These are phyloP conservation scores for Malaclemys terrapin DNA, from an alignment of 2,113 vertebrate genomes.

Conservation along the genomic window DNA sequence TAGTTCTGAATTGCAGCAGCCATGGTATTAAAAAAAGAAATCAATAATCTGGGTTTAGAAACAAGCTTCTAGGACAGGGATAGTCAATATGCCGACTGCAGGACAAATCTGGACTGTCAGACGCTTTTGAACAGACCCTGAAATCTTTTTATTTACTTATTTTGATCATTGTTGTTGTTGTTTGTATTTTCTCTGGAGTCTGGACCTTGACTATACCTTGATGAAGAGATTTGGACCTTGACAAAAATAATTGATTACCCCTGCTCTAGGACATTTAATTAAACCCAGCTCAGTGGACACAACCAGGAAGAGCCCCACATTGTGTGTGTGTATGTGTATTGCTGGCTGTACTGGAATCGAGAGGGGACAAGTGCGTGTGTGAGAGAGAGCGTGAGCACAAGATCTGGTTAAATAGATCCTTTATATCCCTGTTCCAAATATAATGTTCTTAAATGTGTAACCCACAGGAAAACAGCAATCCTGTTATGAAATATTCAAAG, in stretches of 20 bases:
- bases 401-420: slow-evolving; percentile 54
- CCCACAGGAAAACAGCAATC: slow-evolving; percentile 6
- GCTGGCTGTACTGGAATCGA: not conserved
- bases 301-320: slow-evolving; percentile 15
- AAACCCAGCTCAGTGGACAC: slow-evolving; percentile 14
- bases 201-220: too few relatives aligned
- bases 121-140: too few relatives aligned
- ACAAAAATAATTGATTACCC: too few relatives aligned
- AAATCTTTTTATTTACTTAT: too few relatives aligned
- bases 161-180: too few relatives aligned
- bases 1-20: not conserved
- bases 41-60: slow-evolving; percentile 19
- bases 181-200: too few relatives aligned
- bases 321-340: not conserved
- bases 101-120: too few relatives aligned
- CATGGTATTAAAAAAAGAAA: not conserved
- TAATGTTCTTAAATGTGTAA: slow-evolving; percentile 31
- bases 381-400: not conserved
- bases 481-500: not conserved
- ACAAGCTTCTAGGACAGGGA: not conserved
- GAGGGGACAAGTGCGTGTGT: rapidly evolving
- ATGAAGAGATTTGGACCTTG: too few relatives aligned
- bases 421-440: slow-evolving; percentile 7
- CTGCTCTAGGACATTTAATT: slow-evolving; percentile 18
- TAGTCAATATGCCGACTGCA: too few relatives aligned